Conservation (phyloP, 2,113 vertebrate genomes). For the Nymphicus hollandicus region DNA sequence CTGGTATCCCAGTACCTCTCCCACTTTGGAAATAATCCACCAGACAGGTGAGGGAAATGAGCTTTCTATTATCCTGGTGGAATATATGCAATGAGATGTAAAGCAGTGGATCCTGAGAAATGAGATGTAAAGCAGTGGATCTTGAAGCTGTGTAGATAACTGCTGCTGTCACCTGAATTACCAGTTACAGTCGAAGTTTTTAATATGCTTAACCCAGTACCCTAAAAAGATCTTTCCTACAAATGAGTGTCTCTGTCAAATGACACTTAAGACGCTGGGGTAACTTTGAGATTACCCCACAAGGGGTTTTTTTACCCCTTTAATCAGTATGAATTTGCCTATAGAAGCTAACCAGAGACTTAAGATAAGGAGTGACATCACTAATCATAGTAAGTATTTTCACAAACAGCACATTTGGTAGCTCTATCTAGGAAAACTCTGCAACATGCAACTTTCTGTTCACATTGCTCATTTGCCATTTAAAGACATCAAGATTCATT, state of each 20-base stretch:
- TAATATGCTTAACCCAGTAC: not conserved
- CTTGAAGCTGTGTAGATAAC: not conserved
- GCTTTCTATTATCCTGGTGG: not conserved
- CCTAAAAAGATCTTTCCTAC: not conserved
- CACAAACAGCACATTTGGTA: not conserved
- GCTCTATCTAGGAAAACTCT: not conserved
- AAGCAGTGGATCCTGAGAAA: not conserved
- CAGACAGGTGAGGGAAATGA: not conserved
- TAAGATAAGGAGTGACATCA: not conserved
- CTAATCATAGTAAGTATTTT: not conserved
- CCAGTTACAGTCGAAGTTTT: not conserved
- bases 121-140: not conserved
- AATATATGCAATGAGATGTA: not conserved
- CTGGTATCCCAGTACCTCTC: not conserved
- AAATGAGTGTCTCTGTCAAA: not conserved
- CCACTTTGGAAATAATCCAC: not conserved
- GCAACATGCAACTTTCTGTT: not conserved
- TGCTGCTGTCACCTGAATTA: not conserved
- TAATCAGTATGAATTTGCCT: not conserved
- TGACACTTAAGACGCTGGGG: not conserved
- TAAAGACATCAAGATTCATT: not conserved
- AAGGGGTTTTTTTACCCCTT: not conserved
- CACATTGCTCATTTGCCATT: not conserved
- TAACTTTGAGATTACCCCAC: not conserved
- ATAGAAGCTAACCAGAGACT: not conserved